These are phyloP conservation scores for Hemicordylus capensis DNA, from an alignment of 2,113 vertebrate genomes.

Conservation along the genomic window DNA sequence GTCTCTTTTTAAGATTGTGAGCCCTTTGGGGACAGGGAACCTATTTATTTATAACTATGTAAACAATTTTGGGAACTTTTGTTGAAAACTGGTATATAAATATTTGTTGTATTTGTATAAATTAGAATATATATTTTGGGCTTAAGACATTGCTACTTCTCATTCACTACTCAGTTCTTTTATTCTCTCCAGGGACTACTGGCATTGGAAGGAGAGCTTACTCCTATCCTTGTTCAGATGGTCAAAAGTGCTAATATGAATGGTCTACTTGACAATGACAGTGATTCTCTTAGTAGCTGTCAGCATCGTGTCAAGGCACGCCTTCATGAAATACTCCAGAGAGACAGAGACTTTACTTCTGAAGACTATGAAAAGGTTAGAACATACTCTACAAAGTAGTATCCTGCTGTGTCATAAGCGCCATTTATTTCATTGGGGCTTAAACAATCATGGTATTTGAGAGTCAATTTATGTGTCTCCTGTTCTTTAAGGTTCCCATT, in stretches of 20 bases:
- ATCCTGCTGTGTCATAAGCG: not conserved
- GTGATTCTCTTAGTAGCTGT: conserved; percentile 88
- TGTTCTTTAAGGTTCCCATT: not conserved
- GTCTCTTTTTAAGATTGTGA: too few relatives aligned
- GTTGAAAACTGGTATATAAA: too few relatives aligned
- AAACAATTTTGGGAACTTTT: too few relatives aligned
- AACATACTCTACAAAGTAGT: not conserved
- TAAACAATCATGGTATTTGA: not conserved
- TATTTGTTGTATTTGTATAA: too few relatives aligned
- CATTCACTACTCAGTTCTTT: not conserved
- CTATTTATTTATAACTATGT: too few relatives aligned
- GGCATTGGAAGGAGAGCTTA: conserved; percentile 89
- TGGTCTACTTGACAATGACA: conserved; percentile 89
- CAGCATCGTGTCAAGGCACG: conserved; percentile 89
- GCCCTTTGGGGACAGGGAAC: too few relatives aligned
- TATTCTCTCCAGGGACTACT: conserved; percentile 79
- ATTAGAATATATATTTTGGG: too few relatives aligned
- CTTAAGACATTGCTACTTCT: not conserved
- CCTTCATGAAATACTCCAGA: conserved; percentile 90
- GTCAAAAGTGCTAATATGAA: conserved; percentile 94
- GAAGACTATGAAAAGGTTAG: conserved; percentile 90
- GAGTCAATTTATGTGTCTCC: not conserved
- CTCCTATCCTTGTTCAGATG: conserved; percentile 92
- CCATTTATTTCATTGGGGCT: not conserved
- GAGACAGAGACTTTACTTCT: conserved; percentile 85